Percentiles rank a stretch among this genome's conserved stretches.
Conservation (phyloP, 2,888 invertebrate species). For the Drosophila sordidapex region DNA sequence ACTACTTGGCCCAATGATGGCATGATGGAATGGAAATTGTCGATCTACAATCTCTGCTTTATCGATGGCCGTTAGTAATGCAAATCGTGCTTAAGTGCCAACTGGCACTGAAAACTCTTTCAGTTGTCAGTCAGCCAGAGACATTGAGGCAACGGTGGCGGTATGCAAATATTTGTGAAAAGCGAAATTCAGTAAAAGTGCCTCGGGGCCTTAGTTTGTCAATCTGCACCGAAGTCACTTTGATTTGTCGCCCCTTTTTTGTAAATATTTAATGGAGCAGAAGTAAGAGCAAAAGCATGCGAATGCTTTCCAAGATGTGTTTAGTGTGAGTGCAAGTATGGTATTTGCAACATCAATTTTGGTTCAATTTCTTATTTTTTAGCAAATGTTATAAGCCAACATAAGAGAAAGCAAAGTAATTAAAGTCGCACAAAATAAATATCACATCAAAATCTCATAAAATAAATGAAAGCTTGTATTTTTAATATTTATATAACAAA, state of each 20-base stretch:
- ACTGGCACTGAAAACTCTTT: constrained; percentile 61
- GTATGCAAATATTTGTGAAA: constrained; percentile 71
- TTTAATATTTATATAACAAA: background rate
- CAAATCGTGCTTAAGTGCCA: constrained; percentile 76
- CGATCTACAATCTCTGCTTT: constrained; percentile 20
- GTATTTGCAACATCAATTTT: background rate
- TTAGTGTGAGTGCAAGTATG: constrained; percentile 35
- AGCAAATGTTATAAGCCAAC: background rate
- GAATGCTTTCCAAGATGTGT: constrained; percentile 36
- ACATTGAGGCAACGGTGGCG: constrained; percentile 42
- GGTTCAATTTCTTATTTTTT: background rate
- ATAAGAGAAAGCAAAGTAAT: background rate
- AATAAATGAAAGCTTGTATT: background rate
- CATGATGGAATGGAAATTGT: constrained; percentile 27
- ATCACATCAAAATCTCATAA: background rate
- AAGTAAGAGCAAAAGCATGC: constrained; percentile 50
- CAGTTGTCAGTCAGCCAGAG: constrained; percentile 28
- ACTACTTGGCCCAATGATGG: constrained; percentile 30
- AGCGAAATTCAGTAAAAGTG: constrained; percentile 71
- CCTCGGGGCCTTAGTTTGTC: constrained; percentile 47
- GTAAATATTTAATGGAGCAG: constrained; percentile 77
- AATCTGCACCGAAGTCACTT: constrained; percentile 66
- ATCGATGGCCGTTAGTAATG: constrained; percentile 59
- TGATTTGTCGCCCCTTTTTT: constrained; percentile 71
- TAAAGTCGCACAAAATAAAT: background rate